phyloP scores from a whole-genome alignment of 2,888 invertebrate genomes.

The Atethmia centrago region DNA sequence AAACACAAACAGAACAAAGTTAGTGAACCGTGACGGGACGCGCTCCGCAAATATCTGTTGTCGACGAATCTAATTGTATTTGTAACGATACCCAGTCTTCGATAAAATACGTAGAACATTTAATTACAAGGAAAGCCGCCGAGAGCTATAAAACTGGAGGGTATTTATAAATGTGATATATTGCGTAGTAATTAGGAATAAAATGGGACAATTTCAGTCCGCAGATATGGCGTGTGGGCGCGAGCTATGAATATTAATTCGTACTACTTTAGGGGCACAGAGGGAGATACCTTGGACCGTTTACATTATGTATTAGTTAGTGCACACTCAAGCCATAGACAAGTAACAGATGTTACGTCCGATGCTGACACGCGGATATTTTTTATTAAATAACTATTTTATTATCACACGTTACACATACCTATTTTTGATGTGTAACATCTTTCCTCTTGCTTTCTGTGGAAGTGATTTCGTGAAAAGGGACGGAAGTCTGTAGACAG shows the following conservation, averaged over 20 bases:
- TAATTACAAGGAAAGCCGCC: conserved; percentile 50
- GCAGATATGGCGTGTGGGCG: conserved; percentile 44
- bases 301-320: conserved; percentile 38
- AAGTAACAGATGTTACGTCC: too few species aligned
- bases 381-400: too few species aligned
- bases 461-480: too few species aligned
- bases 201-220: conserved; percentile 57
- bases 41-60: conserved; percentile 40
- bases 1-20: conserved; percentile 50
- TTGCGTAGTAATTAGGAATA: conserved; percentile 60
- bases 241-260: conserved; percentile 62
- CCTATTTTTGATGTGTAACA: too few species aligned
- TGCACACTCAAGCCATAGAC: too few species aligned
- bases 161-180: conserved; percentile 57
- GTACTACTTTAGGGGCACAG: conserved; percentile 23
- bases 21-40: conserved; percentile 28
- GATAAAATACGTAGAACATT: conserved; percentile 59
- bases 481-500: too few species aligned
- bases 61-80: conserved; percentile 39
- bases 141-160: conserved; percentile 57
- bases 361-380: too few species aligned
- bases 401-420: too few species aligned
- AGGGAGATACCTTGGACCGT: conserved; percentile 25
- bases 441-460: too few species aligned
- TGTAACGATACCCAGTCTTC: conserved; percentile 39